A percentile compares a stretch with the other conserved stretches of the same genome.
These are phyloP conservation scores for Metopia argyrocephala DNA, from an alignment of 2,888 invertebrate genomes.

Conservation along the genomic window DNA sequence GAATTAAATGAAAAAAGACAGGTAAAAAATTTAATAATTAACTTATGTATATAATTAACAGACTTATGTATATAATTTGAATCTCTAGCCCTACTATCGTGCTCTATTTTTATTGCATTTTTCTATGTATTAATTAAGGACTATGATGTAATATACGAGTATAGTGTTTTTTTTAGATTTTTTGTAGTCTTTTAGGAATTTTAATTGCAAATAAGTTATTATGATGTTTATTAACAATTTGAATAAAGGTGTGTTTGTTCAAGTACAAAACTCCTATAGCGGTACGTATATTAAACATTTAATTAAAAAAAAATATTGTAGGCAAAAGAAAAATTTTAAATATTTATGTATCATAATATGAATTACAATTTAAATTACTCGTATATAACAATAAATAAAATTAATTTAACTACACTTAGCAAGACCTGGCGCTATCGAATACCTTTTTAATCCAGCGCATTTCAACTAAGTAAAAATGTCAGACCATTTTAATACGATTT, in stretches of 20 bases:
- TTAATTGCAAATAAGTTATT: neutral
- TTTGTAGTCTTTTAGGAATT: neutral
- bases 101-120: neutral
- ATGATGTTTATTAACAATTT: constrained; percentile 23
- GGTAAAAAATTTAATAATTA: constrained; percentile 77
- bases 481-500: too few relatives aligned
- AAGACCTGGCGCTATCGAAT: too few relatives aligned
- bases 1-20: constrained; percentile 97
- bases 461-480: too few relatives aligned
- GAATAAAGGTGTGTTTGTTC: constrained; percentile 37
- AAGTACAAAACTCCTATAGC: neutral
- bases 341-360: too few relatives aligned
- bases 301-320: neutral
- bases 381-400: too few relatives aligned
- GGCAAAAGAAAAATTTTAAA: neutral
- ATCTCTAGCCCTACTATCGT: neutral
- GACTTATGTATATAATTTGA: neutral
- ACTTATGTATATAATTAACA: neutral
- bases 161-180: neutral
- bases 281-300: neutral
- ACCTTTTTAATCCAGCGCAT: too few relatives aligned
- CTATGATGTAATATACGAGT: constrained; percentile 55
- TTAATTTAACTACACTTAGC: too few relatives aligned
- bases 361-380: too few relatives aligned
- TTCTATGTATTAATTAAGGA: neutral